Conservation (phyloP, 2,888 invertebrate genomes). For the Diaphora mendica region DNA sequence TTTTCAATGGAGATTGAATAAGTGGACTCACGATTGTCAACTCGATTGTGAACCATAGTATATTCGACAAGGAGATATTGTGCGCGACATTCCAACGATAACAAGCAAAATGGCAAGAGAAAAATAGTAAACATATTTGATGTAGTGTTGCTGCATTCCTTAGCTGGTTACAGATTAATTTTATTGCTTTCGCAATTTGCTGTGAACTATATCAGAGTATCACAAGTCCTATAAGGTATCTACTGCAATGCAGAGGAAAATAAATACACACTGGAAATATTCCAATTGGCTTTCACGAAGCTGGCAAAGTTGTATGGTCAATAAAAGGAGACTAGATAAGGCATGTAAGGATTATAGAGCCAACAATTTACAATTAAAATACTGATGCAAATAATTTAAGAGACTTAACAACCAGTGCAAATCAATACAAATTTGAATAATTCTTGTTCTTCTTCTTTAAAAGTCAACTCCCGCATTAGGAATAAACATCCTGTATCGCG, state of each 20-base stretch:
- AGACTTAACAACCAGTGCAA: neutral
- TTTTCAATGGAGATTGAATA: conserved; percentile 55
- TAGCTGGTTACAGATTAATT: conserved; percentile 17
- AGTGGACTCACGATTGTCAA: conserved; percentile 49
- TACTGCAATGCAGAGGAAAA: neutral
- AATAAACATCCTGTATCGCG: too few species aligned
- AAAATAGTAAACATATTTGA: conserved; percentile 30
- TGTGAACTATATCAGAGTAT: neutral
- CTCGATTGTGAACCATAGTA: conserved; percentile 32
- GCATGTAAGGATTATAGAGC: neutral
- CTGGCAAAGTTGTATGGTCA: neutral
- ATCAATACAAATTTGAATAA: neutral
- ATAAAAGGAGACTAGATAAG: neutral
- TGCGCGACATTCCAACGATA: conserved; percentile 45
- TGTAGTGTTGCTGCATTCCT: conserved; percentile 23
- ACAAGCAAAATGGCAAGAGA: conserved; percentile 26
- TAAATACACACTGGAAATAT: neutral
- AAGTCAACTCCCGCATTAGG: too few species aligned
- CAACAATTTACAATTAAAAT: neutral
- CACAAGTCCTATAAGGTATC: neutral
- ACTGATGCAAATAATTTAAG: neutral
- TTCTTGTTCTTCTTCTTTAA: too few species aligned
- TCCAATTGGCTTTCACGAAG: neutral
- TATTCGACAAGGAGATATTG: conserved; percentile 45
- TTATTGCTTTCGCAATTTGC: neutral